Evolutionary conservation across 2,797 vertebrate genomes (phyloP).

Genomic region (Sebastes trivittatus): DNA sequence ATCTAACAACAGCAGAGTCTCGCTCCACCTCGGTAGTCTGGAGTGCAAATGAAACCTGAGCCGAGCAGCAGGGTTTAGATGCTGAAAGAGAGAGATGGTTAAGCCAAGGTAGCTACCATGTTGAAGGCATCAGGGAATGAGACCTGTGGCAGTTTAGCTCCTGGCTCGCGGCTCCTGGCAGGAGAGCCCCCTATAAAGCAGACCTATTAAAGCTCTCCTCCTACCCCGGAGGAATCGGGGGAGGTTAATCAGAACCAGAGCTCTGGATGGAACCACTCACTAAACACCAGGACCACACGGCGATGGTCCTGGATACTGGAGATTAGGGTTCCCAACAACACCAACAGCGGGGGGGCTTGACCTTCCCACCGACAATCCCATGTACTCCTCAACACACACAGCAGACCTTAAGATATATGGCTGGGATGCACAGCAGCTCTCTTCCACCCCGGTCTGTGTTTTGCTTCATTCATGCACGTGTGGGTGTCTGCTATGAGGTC

Average conservation of each 20-base stretch:
- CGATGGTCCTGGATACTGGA: constrained; percentile 29
- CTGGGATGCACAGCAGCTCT: constrained; percentile 32
- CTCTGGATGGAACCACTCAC: constrained; percentile 53
- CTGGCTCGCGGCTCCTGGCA: constrained; percentile 68
- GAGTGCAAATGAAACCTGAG: constrained; percentile 50
- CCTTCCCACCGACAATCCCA: constrained; percentile 32
- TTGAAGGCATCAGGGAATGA: constrained; percentile 66
- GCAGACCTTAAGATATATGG: constrained; percentile 23
- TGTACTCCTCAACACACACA: neutral
- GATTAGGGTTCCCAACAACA: constrained; percentile 41
- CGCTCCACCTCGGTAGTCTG: constrained; percentile 13
- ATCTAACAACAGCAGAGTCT: constrained; percentile 3
- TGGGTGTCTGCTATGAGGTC: constrained; percentile 49
- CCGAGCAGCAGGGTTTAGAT: constrained; percentile 28
- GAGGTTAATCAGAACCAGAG: constrained; percentile 77
- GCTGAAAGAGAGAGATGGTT: constrained; percentile 34
- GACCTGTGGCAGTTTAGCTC: constrained; percentile 61
- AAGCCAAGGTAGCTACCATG: constrained; percentile 46
- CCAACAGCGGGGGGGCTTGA: constrained; percentile 13
- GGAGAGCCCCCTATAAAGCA: constrained; percentile 68
- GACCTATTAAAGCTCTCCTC: constrained; percentile 69
- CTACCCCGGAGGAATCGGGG: constrained; percentile 45
- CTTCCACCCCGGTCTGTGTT: constrained; percentile 39
- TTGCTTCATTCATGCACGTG: constrained; percentile 46
- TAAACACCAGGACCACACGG: constrained; percentile 51